Evolutionary conservation across 2,888 invertebrate genomes (phyloP).

Genomic region (Eucera pruinosa): DNA sequence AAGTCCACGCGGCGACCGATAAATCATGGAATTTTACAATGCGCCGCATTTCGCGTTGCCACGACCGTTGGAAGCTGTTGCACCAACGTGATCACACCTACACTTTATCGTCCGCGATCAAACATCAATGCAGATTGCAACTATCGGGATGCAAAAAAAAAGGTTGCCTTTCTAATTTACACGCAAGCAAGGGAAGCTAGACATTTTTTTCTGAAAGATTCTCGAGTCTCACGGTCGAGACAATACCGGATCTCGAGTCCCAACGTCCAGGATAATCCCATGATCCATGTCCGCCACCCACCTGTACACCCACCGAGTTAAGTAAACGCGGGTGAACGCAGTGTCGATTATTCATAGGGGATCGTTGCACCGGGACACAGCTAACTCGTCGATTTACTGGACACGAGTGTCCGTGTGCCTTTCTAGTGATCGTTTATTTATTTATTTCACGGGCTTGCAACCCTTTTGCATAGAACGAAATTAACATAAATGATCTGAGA

Average conservation of each 20-base stretch:
- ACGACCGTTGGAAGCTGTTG: conserved; percentile 13
- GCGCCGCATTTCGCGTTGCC: background rate
- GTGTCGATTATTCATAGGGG: conserved; percentile 66
- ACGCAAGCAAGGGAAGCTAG: background rate
- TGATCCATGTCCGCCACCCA: conserved; percentile 65
- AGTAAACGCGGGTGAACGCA: conserved; percentile 57
- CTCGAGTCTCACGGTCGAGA: conserved; percentile 37
- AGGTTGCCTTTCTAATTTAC: background rate
- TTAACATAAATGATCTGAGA: too few species aligned
- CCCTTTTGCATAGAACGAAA: too few species aligned
- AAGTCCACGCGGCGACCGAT: conserved; percentile 46
- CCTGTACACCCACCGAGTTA: conserved; percentile 57
- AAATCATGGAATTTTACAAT: conserved; percentile 54
- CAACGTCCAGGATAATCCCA: conserved; percentile 52
- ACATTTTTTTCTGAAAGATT: background rate
- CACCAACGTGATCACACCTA: conserved; percentile 56
- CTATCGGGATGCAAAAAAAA: background rate
- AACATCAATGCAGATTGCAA: conserved; percentile 12
- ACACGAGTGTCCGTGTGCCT: conserved; percentile 4
- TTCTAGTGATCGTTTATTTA: too few species aligned
- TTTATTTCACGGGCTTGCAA: too few species aligned
- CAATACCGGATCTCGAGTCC: conserved; percentile 40
- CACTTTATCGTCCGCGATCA: conserved; percentile 45
- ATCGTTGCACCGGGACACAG: conserved; percentile 46
- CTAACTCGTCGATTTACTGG: conserved; percentile 47